Evolutionary conservation across 2,888 invertebrate genomes (phyloP), one percentile per base, ranked within the genome.

Genomic region (Drosophila helvetica): DNA sequence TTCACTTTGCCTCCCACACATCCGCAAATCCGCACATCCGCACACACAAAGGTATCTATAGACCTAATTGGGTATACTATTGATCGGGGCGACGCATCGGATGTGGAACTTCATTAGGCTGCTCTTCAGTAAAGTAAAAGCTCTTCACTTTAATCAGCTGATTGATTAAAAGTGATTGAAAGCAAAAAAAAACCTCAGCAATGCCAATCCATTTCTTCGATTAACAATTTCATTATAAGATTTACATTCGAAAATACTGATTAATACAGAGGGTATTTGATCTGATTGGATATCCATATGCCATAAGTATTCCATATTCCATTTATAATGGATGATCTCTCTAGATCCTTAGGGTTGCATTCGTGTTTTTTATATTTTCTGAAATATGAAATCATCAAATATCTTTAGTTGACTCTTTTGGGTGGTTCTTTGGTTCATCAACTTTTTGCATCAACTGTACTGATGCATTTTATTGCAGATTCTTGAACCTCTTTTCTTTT

Each of bases 1-100:
- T 52, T 58, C 78, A 78, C 75, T 79, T 78, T 64, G 54, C 69
- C 54, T 55, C 59, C 62, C 61, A 33, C 25, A 15, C 63, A 42
- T 47, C 17, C 50, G 55, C 45, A 9, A 17, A 25, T 22, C 42
- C 25, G 12, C 38, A 19, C 25, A 45, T 17, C 18, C 15, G 19
- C 25, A 19, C 10, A n/a, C 19, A 27, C 30, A 47, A n/a, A 27
- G 15, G 38, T 25, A 30, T 42, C 50, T 48, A 22, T 50, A 59
- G 38, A 38, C 53, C 30, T 48, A 63, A 65, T 65, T 65, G 65
- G 63, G 55, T 64, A 30, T 43, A 48, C 15, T 48, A 65, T 65
- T 54, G 65, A 50, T 65, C 65, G 48, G 43, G 15, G 10, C 18
- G 12, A 9, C 6, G n/a, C 38, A n/a, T 7, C 38, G n/a, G 6